phyloP scores from a whole-genome alignment of 2,797 vertebrate genomes.

The Phalanger gymnotis region DNA sequence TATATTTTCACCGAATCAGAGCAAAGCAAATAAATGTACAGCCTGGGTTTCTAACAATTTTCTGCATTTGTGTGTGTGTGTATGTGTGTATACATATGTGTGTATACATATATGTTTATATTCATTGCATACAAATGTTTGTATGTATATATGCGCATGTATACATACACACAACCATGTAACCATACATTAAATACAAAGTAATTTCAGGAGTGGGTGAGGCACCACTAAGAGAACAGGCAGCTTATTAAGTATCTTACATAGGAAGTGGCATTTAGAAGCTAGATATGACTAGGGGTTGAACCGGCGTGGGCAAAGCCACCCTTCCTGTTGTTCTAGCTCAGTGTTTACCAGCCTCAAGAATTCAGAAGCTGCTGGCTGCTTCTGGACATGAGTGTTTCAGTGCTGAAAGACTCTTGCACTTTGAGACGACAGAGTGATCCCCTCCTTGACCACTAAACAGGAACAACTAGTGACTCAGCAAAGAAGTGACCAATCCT shows the following conservation, averaged over 20 bases:
- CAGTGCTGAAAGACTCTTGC: background rate
- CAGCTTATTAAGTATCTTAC: background rate
- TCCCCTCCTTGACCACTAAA: background rate
- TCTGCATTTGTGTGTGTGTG: background rate
- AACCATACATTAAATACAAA: background rate
- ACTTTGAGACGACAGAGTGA: background rate
- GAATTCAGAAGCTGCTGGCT: background rate
- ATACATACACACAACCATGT: background rate
- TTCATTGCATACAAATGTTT: background rate
- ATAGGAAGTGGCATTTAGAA: background rate
- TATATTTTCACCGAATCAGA: background rate
- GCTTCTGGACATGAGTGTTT: background rate
- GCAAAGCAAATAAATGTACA: background rate
- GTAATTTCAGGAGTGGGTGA: background rate
- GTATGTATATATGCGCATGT: background rate
- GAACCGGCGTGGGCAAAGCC: background rate
- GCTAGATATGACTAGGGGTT: background rate
- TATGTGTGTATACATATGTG: background rate
- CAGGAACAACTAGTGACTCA: background rate
- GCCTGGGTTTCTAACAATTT: background rate
- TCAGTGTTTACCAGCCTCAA: background rate
- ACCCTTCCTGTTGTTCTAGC: background rate
- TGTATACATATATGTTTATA: background rate
- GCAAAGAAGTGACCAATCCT: background rate
- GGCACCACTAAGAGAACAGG: background rate